phyloP scores from a whole-genome alignment of 1,140 invertebrate genomes.

The Calephelis nemesis region DNA sequence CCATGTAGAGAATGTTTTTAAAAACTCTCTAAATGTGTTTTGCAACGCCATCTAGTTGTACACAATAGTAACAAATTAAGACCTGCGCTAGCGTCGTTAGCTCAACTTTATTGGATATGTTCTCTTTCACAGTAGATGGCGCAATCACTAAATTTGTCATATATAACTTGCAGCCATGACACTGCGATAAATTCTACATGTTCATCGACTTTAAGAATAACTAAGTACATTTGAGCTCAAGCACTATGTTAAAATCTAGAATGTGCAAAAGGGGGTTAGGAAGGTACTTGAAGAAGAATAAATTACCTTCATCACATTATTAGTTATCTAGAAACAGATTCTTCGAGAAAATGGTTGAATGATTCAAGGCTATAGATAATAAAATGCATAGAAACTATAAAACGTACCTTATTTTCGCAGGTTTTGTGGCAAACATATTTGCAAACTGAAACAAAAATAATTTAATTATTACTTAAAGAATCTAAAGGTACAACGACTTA shows the following conservation, averaged over 20 bases:
- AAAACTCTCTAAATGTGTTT: background rate
- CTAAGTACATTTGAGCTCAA: too few relatives aligned
- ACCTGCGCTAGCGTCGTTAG: constrained; percentile 27
- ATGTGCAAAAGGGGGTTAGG: too few relatives aligned
- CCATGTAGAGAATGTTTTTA: too few relatives aligned
- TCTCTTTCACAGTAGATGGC: background rate
- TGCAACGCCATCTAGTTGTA: constrained; percentile 34
- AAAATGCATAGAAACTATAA: constrained; percentile 21
- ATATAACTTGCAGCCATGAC: too few relatives aligned
- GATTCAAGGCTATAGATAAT: constrained; percentile 6
- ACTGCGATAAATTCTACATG: too few relatives aligned
- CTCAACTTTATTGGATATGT: too few relatives aligned
- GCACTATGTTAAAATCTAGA: too few relatives aligned
- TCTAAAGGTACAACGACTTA: too few relatives aligned
- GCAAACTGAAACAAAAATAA: constrained; percentile 84
- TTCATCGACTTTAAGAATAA: too few relatives aligned
- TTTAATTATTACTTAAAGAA: background rate
- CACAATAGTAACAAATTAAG: constrained; percentile 9
- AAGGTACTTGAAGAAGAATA: too few relatives aligned
- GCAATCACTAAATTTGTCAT: background rate
- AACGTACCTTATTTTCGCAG: constrained; percentile 88
- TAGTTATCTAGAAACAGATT: too few relatives aligned
- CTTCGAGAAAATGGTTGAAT: background rate
- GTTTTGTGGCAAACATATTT: constrained; percentile 88
- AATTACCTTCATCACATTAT: too few relatives aligned